A percentile compares a stretch with the other conserved stretches of the same genome.
phyloP scores from a whole-genome alignment of 2,113 vertebrate genomes.

The Mystacornis crossleyi region DNA sequence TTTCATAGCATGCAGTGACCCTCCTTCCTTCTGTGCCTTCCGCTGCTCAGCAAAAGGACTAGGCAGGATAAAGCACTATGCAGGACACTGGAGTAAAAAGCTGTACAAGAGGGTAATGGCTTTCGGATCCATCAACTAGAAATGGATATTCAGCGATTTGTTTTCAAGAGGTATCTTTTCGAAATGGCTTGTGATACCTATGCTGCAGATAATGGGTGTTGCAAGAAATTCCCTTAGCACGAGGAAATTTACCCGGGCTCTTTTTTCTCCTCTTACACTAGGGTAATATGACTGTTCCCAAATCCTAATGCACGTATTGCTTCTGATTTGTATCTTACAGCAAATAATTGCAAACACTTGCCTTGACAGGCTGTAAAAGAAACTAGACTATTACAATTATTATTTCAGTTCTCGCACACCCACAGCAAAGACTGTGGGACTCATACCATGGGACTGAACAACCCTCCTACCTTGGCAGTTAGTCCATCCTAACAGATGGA shows the following conservation, averaged over 20 bases:
- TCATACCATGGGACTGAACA: fast-evolving
- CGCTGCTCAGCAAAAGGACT: not conserved
- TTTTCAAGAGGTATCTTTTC: not conserved
- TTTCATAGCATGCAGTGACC: not conserved
- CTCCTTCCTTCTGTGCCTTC: not conserved
- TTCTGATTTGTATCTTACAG: not conserved
- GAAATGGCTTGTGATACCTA: not conserved
- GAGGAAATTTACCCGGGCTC: not conserved
- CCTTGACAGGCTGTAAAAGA: not conserved
- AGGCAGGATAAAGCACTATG: not conserved
- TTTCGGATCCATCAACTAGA: not conserved
- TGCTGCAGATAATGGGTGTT: not conserved
- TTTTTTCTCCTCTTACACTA: not conserved
- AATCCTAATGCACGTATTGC: not conserved
- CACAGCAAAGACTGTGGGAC: not conserved
- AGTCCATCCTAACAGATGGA: not conserved
- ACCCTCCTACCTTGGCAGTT: not conserved
- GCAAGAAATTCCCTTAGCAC: not conserved
- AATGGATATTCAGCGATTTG: not conserved
- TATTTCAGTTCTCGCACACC: not conserved
- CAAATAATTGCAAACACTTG: not conserved
- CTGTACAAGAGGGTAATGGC: not conserved
- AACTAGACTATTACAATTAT: not conserved
- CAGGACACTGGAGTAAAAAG: not conserved
- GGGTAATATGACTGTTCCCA: fast-evolving